Evolutionary conservation across 2,888 invertebrate species (phyloP), one percentile per base, ranked within the genome.

Genomic region (Oeneis ivallda): DNA sequence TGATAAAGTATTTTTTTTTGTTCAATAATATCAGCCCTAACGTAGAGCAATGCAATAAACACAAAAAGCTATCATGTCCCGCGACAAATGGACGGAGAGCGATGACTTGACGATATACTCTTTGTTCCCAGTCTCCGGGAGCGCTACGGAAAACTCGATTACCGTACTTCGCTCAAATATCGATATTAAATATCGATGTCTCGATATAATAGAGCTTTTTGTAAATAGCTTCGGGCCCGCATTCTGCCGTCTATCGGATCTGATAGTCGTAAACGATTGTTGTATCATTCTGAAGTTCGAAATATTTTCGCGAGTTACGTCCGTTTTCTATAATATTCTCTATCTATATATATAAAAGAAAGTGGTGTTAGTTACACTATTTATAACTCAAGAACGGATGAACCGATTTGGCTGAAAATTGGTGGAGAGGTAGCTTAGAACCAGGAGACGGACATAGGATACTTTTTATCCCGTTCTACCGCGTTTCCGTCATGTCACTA

Each of bases 41-140:
- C 50, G 41, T 52, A 41, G 41, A 34, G 37, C 56, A 63, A 32
- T 60, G 11, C 61, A 63, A 62, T 52, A 62, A 61, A 72, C 61
- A 74, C 54, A 74, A 75, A 75, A 76, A 73, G 66, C 69, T 72
- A 73, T 73, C 68, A 68, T 67, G 68, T 71, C 67, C 79, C 79
- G 80, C 79, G 82, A 84, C 82, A 80, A 84, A 84, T 81, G 79
- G 78, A 62, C 62, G 11, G 59, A 32, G 76, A 74, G 77, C 79
- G 80, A 85, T 85, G 86, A 86, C 82, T 85, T 73, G 83, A 74
- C 81, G 75, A 78, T 80, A 75, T 75, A 67, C 68, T 59, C 69
- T 75, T 79, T 79, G 79, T 76, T 78, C 75, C 67, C 65, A 69
- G 72, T 75, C 75, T 71, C 70, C 74, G 72, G 78, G 70, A 73